Conservation (phyloP, 2,797 vertebrate species). For the Dipus sagitta region DNA sequence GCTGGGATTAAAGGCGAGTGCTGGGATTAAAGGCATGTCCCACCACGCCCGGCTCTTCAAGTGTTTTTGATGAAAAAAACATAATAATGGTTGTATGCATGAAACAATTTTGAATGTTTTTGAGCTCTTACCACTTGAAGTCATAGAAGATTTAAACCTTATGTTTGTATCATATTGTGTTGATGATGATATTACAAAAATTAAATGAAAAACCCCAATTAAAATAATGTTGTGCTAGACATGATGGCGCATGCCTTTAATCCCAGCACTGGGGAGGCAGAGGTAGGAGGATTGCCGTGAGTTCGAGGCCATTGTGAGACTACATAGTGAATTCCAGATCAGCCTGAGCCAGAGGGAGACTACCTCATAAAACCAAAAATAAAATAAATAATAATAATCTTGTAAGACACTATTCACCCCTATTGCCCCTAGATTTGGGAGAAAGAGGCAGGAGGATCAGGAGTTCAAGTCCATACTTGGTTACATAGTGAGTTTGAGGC, state of each 20-base stretch:
- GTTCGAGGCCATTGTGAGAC: no score
- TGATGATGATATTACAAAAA: neutral
- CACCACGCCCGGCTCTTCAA: neutral
- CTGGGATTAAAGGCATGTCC: no score
- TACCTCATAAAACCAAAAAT: no score
- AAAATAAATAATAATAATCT: no score
- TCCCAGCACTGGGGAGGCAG: neutral
- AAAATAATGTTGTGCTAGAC: neutral
- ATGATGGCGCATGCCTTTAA: neutral
- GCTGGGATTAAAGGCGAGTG: no score
- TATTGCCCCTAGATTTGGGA: no score
- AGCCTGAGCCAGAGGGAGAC: no score
- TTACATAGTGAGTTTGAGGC: neutral
- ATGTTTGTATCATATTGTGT: neutral
- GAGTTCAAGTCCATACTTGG: neutral
- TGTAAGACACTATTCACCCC: no score
- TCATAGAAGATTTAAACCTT: constrained; percentile 5
- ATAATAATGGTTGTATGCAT: constrained; percentile 18
- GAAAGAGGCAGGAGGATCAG: neutral
- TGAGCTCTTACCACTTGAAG: constrained; percentile 52
- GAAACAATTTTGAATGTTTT: constrained; percentile 51
- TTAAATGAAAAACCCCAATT: constrained; percentile 50
- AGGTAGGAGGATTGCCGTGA: no score
- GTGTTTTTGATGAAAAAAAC: constrained; percentile 24
- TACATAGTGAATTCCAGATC: no score